These are phyloP conservation scores for Ailurus styani DNA, from an alignment of 2,113 vertebrate genomes.

Conservation along the genomic window DNA sequence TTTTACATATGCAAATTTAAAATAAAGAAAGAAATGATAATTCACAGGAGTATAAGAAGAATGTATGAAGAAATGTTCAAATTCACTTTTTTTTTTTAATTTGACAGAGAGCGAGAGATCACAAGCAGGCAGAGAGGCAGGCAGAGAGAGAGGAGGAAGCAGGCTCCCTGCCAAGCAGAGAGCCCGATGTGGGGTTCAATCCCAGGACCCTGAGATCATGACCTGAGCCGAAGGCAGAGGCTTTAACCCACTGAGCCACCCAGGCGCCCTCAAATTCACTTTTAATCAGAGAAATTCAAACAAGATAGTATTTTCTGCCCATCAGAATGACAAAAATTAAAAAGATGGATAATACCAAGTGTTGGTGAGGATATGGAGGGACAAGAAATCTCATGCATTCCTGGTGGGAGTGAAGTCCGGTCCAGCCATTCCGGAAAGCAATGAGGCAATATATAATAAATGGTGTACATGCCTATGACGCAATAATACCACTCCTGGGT, in stretches of 20 bases:
- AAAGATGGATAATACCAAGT: neutral
- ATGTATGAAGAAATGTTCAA: neutral
- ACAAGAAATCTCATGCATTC: neutral
- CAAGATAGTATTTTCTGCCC: neutral
- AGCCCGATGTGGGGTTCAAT: too few species aligned
- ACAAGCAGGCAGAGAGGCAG: too few species aligned
- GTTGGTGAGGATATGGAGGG: neutral
- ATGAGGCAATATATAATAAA: neutral
- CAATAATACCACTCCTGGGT: neutral
- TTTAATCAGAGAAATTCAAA: neutral
- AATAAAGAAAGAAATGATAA: neutral
- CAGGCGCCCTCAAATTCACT: neutral
- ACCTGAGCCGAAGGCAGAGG: too few species aligned
- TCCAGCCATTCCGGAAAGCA: neutral
- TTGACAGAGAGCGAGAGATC: too few species aligned
- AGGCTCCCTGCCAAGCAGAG: too few species aligned
- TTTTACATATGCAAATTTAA: neutral
- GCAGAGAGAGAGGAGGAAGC: too few species aligned
- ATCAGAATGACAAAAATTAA: neutral
- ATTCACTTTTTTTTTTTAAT: neutral
- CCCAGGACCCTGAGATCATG: too few species aligned
- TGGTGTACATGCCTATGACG: neutral
- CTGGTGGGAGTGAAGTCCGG: neutral
- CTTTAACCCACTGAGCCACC: too few species aligned
- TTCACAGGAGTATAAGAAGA: neutral